Percentiles rank a stretch among this genome's conserved stretches.
Evolutionary conservation across 1,140 invertebrate genomes (phyloP).

Genomic region (Drosophila kurseongensis): DNA sequence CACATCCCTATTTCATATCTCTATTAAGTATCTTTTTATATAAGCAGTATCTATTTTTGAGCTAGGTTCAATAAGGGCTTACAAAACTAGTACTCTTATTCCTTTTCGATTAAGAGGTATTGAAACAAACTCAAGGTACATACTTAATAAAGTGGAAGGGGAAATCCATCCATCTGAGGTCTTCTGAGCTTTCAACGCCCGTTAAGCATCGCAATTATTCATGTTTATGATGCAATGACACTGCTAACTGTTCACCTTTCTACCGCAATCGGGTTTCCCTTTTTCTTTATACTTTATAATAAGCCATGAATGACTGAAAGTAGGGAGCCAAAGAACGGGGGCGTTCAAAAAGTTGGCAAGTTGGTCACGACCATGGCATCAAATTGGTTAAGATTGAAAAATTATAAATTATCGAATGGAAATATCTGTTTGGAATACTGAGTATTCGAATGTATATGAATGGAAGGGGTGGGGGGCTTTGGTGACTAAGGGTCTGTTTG

Average conservation of each 20-base stretch:
- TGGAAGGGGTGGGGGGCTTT: no score
- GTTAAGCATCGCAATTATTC: constrained; percentile 78
- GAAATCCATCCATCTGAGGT: constrained; percentile 21
- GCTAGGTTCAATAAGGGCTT: no score
- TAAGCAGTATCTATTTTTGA: no score
- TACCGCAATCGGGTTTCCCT: background rate
- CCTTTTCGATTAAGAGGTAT: background rate
- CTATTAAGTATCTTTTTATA: no score
- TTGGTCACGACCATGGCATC: constrained; percentile 38
- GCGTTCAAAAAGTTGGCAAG: constrained; percentile 9
- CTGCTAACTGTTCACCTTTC: constrained; percentile 27
- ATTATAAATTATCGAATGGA: constrained; percentile 41
- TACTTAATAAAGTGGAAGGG: background rate
- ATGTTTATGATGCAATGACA: constrained; percentile 77
- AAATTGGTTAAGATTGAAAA: constrained; percentile 44
- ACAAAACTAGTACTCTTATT: background rate
- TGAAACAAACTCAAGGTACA: constrained; percentile 6
- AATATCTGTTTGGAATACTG: constrained; percentile 5
- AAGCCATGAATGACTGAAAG: constrained; percentile 11
- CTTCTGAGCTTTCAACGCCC: constrained; percentile 73
- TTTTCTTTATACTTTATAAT: constrained; percentile 35
- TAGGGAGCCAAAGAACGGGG: background rate
- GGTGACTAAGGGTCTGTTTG: background rate
- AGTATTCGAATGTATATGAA: background rate
- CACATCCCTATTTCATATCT: no score